Base-by-base conservation (phyloP, 2,888 invertebrate genomes). In the Thalpophila matura region DNA sequence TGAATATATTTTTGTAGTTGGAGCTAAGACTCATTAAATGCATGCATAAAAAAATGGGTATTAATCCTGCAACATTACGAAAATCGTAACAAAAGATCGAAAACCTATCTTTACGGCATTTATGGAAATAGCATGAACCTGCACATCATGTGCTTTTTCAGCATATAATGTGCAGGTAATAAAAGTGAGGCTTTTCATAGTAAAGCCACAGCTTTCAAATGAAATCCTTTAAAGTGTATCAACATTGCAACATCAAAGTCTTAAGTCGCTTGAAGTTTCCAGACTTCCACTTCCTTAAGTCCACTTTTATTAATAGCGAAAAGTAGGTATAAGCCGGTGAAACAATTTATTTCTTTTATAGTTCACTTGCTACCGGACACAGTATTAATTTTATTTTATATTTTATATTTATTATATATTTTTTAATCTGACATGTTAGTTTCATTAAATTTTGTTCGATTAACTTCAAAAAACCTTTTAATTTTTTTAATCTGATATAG, bases 391-490 rank as follows among this genome's bases (percentile, higher is more conserved):
- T 14, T 63, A 24, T 26, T n/a, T 22, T 14, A 37, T 1, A 10
- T 29, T 20, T 5, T 45, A 24, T 12, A 27, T 9, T 14, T 12
- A 1, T 22, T 33, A 1, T 6, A 14, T 22, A 3, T 16, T n/a
- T n/a, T n/a, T n/a, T n/a, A 33, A 12, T 26, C 18, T 27, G 26
- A 45, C 22, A 24, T 5, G 5, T 18, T 16, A 7, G 16, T 40
- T 56, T 58, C 56, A 56, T 66, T 55, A 38, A 58, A 47, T 12
- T 68, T 14, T 38, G n/a, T 4, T 2, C 7, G 14, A 55, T 24
- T 5, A 29, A 43, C 9, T 24, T 29, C 24, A 37, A n/a, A 14
- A 37, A 14, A 60, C 9, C 24, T 14, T 38, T 27, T 29, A 1
- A n/a, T n/a, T 40, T 4, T 5, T 20, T 40, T n/a, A 20, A 20